Evolutionary conservation across 2,113 vertebrate genomes (phyloP).

Genomic region (Camelus dromedarius): DNA sequence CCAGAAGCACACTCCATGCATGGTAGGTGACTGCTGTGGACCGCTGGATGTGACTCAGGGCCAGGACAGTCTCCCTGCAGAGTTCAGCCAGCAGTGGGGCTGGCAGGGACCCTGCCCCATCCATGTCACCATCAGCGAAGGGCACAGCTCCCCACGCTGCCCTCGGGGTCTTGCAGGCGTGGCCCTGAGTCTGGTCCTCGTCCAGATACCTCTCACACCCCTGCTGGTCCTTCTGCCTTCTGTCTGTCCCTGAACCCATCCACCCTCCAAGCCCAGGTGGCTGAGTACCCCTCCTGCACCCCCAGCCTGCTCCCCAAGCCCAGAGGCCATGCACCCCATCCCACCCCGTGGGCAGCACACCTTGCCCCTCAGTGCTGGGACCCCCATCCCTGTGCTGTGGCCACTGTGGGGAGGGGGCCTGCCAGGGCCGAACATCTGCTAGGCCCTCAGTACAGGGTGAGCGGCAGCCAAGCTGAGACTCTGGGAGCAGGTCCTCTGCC

Average conservation of each 20-base stretch:
- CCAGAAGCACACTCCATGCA: accelerated
- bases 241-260: accelerated
- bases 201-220: neutral
- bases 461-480: accelerated
- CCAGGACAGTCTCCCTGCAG: neutral
- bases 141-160: accelerated
- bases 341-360: neutral
- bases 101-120: neutral
- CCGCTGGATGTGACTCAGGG: neutral
- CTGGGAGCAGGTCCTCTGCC: neutral
- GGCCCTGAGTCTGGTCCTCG: neutral
- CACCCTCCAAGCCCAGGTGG: too few species aligned
- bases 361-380: neutral
- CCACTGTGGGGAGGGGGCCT: accelerated
- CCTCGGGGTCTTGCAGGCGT: neutral
- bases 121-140: neutral
- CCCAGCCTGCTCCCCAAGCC: neutral
- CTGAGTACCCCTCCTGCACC: too few species aligned
- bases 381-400: accelerated
- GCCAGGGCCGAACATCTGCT: accelerated
- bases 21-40: conserved; percentile 89
- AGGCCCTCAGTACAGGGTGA: neutral
- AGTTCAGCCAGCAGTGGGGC: neutral
- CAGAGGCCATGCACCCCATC: neutral
- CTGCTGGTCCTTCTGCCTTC: neutral